Evolutionary conservation across 2,113 vertebrate genomes (phyloP), one percentile per base, ranked within the genome.

Genomic region (Ammodramus savannarum): DNA sequence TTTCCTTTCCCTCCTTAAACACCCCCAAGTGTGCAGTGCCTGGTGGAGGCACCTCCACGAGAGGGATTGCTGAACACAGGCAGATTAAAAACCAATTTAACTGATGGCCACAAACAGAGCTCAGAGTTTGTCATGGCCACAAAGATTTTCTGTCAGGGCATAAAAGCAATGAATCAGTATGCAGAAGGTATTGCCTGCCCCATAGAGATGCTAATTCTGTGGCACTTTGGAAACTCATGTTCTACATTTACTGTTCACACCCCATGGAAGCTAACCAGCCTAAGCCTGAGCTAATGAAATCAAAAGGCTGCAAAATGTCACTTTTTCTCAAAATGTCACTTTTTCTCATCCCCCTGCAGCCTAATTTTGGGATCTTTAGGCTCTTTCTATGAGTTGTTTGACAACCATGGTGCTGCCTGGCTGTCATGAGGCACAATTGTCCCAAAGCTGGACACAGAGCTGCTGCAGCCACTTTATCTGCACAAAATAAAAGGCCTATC

Each of bases 201-300:
- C 98, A 98, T 98, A 98, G 98, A 98, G 97, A 99, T 99, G 98
- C 98, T 98, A 99, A 99, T 99, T 96, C 96, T 88, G 97, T 97
- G 95, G 96, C 95, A 98, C 98, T 97, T 97, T 95, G 96, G 95
- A 97, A 97, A 97, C 93, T 95, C 95, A 93, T 98, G 98, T 98
- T 98, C 98, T 98, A 97, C 98, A 98, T 98, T 98, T 97, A 96
- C 97, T 98, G 97, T 94, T 98, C 97, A 96, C 96, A 96, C 96
- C 96, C 95, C 90, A 89, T 98, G 98, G 98, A 97, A 94, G 92
- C 91, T 34, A 67, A 97, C 98, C 97, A 98, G 87, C 93, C 95
- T 80, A 21, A 95, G 94, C 89, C 93, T 55, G 84, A 97, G 78
- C 86, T 85, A 61, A 74, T 57, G 76, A 43, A 94, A 93, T 91